Percentiles rank a stretch among this genome's conserved stretches.
phyloP scores from a whole-genome alignment of 1,140 invertebrate genomes.

The Nymphalis io region DNA sequence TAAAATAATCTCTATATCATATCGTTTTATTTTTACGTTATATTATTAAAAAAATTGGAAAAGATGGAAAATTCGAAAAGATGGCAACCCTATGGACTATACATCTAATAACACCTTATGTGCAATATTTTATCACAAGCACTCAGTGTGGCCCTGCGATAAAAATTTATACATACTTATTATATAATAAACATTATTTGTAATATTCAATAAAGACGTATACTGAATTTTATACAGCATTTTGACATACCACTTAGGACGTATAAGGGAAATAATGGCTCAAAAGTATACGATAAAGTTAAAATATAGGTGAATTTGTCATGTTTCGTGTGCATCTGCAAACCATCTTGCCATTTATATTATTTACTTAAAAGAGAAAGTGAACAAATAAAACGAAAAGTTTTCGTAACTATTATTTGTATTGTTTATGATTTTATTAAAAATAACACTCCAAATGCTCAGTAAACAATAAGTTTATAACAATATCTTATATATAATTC shows the following conservation, averaged over 20 bases:
- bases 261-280: not conserved
- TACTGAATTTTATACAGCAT: not conserved
- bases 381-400: not conserved
- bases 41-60: too few relatives aligned
- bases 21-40: too few relatives aligned
- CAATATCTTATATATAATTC: too few relatives aligned
- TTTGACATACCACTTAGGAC: not conserved
- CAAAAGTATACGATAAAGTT: not conserved
- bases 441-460: too few relatives aligned
- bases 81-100: not conserved
- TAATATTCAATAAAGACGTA: slow-evolving; percentile 5
- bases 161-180: slow-evolving; percentile 1
- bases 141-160: slow-evolving; percentile 1
- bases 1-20: too few relatives aligned
- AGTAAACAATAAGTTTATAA: too few relatives aligned
- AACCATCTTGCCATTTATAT: not conserved
- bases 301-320: not conserved
- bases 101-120: slow-evolving; percentile 2
- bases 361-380: slow-evolving; percentile 2
- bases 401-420: not conserved
- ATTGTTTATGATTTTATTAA: not conserved
- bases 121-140: slow-evolving; percentile 2
- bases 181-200: not conserved
- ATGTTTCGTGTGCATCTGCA: not conserved
- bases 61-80: not conserved